phyloP scores from a whole-genome alignment of 2,888 invertebrate species.

The Erpobdella octoculata region DNA sequence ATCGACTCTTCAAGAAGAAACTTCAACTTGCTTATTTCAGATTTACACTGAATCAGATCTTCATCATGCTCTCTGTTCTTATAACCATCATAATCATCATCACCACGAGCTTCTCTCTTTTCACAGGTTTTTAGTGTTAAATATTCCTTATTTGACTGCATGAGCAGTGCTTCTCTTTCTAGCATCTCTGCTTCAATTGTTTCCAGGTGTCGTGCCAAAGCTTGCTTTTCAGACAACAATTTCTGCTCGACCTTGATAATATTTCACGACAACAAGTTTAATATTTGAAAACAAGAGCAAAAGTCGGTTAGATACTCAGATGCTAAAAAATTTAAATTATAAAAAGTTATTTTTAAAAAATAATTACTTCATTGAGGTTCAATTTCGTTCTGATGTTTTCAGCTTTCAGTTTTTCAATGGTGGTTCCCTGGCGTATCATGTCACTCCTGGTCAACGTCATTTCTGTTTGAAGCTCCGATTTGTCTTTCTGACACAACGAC shows the following conservation, averaged over 20 bases:
- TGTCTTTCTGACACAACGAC: conserved; percentile 49
- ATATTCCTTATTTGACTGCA: conserved; percentile 50
- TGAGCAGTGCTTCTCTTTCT: conserved; percentile 53
- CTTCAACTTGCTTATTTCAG: not conserved
- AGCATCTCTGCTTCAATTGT: conserved; percentile 55
- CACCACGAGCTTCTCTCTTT: not conserved
- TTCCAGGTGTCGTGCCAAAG: conserved; percentile 53
- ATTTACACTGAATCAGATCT: not conserved
- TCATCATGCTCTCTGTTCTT: not conserved
- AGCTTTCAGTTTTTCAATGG: conserved; percentile 49
- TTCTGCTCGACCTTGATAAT: conserved; percentile 51
- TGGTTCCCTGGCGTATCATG: conserved; percentile 43
- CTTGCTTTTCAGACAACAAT: conserved; percentile 53
- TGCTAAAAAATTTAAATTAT: not conserved
- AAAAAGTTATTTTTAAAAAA: not conserved
- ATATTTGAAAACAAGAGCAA: not conserved
- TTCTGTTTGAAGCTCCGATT: conserved; percentile 48
- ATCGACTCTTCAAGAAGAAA: not conserved
- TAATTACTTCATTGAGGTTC: conserved; percentile 12
- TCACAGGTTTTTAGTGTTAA: conserved; percentile 32
- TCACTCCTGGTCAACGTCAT: conserved; percentile 36
- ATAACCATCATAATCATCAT: too few species aligned
- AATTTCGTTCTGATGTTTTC: conserved; percentile 47
- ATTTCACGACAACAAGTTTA: too few species aligned
- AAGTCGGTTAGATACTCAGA: not conserved